Base-by-base conservation (phyloP, 2,888 invertebrate genomes). In the Drosophila parthenogenetica region DNA sequence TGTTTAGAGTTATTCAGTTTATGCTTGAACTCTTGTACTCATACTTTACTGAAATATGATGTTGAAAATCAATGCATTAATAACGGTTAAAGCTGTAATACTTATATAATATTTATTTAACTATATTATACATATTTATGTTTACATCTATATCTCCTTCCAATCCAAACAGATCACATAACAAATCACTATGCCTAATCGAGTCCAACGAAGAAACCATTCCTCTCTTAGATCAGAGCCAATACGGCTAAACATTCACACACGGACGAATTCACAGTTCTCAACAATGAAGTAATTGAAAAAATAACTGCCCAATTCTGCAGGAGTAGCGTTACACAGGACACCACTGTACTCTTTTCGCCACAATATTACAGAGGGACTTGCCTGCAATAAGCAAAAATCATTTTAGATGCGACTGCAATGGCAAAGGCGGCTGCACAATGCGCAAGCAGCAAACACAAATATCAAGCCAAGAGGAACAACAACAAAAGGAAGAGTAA, bases 211-310 rank as follows among this genome's bases (percentile, higher is more conserved):
- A 81, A 66, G 79, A 81, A 79, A 58, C 51, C 74, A 74, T 71
- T 74, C 67, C 42, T 29, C 29, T 48, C 45, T 10, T 39, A 19
- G 13, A n/a, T 22, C 11, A 50, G 32, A 13, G 4, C 10, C 40
- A 62, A 51, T 3, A 45, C 50, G 35, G 16, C 48, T n/a, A 46
- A 11, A 42, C 40, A 46, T 29, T 11, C 35, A 45, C 17, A 49
- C 14, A 35, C 39, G 22, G 49, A 49, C 32, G 42, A 35, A 19
- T 35, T 51, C 57, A 59, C 25, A 61, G 40, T 22, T 43, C 32
- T 55, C 78, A 66, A 68, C 81, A 81, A 81, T 75, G 73, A 71
- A 79, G 81, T 82, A 82, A 82, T 82, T 82, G 81, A 84, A 82
- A 84, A 81, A 83, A 77, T 63, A 82, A 76, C 73, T 80, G 60